Percentiles rank a stretch among this genome's conserved stretches.
Evolutionary conservation across 2,113 vertebrate genomes (phyloP).

Genomic region (Oreotrochilus melanogaster): DNA sequence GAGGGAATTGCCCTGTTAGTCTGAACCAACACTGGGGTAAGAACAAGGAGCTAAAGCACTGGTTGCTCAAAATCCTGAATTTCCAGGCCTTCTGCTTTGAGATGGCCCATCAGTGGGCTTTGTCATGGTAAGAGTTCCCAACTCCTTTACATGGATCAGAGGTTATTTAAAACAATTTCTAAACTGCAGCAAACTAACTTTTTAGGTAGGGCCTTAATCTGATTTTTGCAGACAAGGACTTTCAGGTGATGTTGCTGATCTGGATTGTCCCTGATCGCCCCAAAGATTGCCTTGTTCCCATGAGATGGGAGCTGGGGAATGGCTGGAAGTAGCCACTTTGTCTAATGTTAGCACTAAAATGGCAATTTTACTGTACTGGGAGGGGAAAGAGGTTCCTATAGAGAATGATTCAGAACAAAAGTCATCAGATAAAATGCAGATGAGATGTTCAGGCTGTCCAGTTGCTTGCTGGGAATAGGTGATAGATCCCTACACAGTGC

Average conservation of each 20-base stretch:
- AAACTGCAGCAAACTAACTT: not conserved
- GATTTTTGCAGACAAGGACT: not conserved
- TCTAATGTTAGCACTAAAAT: not conserved
- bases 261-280: not conserved
- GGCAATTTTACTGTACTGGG: not conserved
- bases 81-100: not conserved
- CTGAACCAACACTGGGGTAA: not conserved
- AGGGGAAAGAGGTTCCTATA: not conserved
- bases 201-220: not conserved
- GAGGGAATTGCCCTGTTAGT: not conserved
- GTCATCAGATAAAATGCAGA: not conserved
- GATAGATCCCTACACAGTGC: not conserved
- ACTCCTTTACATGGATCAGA: not conserved
- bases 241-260: not conserved
- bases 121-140: not conserved
- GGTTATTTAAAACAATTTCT: not conserved
- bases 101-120: not conserved
- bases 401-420: not conserved
- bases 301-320: not conserved
- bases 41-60: not conserved
- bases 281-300: not conserved
- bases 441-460: not conserved
- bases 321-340: not conserved
- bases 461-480: not conserved
- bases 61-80: not conserved